Evolutionary conservation across 1,140 invertebrate genomes (phyloP).

Genomic region (Rhyzopertha dominica): DNA sequence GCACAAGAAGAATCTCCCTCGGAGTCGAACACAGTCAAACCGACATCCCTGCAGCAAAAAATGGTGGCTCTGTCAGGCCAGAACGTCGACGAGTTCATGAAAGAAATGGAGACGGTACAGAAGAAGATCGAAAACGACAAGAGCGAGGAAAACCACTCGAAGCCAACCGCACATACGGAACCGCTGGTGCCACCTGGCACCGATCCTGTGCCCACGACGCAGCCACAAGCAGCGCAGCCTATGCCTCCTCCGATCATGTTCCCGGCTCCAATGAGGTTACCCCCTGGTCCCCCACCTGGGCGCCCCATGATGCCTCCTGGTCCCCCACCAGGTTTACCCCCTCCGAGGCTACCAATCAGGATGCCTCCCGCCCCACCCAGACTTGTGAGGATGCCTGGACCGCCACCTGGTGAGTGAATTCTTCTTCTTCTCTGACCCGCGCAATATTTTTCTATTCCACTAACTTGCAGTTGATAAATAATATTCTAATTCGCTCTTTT

Average conservation of each 20-base stretch:
- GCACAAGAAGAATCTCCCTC: conserved; percentile 23
- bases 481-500: too few relatives aligned
- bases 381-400: conserved; percentile 54
- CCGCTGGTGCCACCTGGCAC: conserved; percentile 33
- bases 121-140: conserved; percentile 64
- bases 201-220: conserved; percentile 42
- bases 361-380: conserved; percentile 48
- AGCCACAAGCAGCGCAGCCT: conserved; percentile 53
- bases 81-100: conserved; percentile 89
- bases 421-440: too few relatives aligned
- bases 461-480: too few relatives aligned
- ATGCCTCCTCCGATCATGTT: conserved; percentile 53
- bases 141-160: conserved; percentile 57
- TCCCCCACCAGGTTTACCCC: conserved; percentile 61
- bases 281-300: conserved; percentile 54
- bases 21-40: conserved; percentile 52
- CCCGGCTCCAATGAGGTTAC: conserved; percentile 44
- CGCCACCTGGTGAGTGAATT: conserved; percentile 47
- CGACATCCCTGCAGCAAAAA: conserved; percentile 72
- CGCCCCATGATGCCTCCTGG: conserved; percentile 59
- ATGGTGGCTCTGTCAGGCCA: conserved; percentile 82
- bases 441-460: too few relatives aligned
- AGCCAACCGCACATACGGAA: conserved; percentile 43
- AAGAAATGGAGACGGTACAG: conserved; percentile 83
- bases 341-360: conserved; percentile 48